Evolutionary conservation across 2,797 vertebrate genomes (phyloP), one percentile per base, ranked within the genome.

Genomic region (Rhynchotus rufescens): DNA sequence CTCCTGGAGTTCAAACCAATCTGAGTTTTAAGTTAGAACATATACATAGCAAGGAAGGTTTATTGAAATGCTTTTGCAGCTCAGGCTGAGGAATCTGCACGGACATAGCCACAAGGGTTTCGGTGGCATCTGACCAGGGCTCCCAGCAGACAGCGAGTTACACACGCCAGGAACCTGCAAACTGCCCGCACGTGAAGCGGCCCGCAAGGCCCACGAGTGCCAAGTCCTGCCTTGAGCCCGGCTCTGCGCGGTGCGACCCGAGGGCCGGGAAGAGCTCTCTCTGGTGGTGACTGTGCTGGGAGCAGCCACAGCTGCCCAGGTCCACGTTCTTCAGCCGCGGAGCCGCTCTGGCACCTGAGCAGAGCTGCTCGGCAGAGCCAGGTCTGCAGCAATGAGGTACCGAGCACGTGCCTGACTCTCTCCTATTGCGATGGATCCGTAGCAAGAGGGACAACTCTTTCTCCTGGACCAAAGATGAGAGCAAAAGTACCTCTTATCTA

Each of bases 251-350:
- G 56, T 40, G 49, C 25, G 22, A 36, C 17, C 23, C 10, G 4
- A 28, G 21, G 21, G 0, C 15, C 68, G 80, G 65, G 47, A 65
- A 90, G 86, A 64, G 92, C 88, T 92, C 80, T 93, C 82, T 84
- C 89, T 78, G 42, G 57, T 59, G 86, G 76, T 57, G 91, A 19
- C 68, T 84, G 13, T 61, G 68, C 36, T 74, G 40, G 12, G 6
- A 45, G 71, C 28, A 4, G 42, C 15, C 42, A 44, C 42, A 44
- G 42, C 42, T 44, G 15, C 42, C 42, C 42, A 44, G 42, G 42
- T 12, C 47, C 12, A 2, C 3, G 42, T 19, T 44, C 3, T 32
- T 42, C 36, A 17, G 22, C 14, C 30, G 6, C 13, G 23, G 45
- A 17, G 9, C 36, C 30, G 10, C 26, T 11, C 10, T 3, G 45